Evolutionary conservation across 1,140 invertebrate genomes (phyloP).

Genomic region (Brachionus calyciflorus): DNA sequence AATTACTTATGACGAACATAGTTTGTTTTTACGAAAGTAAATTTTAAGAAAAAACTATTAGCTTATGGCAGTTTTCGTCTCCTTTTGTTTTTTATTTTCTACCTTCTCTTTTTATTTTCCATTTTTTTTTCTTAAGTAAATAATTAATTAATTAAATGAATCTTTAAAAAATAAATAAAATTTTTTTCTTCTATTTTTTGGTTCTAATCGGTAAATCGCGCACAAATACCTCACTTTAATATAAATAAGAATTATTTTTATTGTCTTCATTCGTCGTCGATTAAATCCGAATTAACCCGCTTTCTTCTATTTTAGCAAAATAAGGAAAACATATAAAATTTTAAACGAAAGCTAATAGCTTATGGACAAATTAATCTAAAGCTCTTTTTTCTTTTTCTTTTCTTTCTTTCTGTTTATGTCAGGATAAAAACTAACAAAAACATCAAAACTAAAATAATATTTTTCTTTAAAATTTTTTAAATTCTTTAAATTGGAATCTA

Average conservation of each 20-base stretch:
- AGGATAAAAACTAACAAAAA: neutral
- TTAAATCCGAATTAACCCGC: slow-evolving; percentile 2
- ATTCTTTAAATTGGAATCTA: neutral
- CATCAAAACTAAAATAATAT: slow-evolving; percentile 45
- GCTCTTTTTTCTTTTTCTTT: neutral
- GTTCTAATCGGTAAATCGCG: slow-evolving; percentile 27
- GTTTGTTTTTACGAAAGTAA: no score
- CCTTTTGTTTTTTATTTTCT: neutral
- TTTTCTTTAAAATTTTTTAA: slow-evolving; percentile 38
- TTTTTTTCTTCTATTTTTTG: no score
- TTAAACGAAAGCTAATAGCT: slow-evolving; percentile 40
- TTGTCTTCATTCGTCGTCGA: no score
- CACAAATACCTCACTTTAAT: no score
- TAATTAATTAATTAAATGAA: slow-evolving; percentile 45
- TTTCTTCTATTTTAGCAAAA: no score
- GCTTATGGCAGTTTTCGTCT: neutral
- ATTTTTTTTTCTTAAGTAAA: neutral
- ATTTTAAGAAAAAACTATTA: neutral
- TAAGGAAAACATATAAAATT: slow-evolving; percentile 34
- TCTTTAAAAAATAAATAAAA: slow-evolving; percentile 26
- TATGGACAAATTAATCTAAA: slow-evolving; percentile 40
- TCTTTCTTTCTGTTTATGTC: neutral
- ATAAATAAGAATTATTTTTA: no score
- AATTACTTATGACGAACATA: no score
- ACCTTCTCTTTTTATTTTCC: neutral